phyloP scores from a whole-genome alignment of 2,113 vertebrate genomes.

The Glaucomys volans region DNA sequence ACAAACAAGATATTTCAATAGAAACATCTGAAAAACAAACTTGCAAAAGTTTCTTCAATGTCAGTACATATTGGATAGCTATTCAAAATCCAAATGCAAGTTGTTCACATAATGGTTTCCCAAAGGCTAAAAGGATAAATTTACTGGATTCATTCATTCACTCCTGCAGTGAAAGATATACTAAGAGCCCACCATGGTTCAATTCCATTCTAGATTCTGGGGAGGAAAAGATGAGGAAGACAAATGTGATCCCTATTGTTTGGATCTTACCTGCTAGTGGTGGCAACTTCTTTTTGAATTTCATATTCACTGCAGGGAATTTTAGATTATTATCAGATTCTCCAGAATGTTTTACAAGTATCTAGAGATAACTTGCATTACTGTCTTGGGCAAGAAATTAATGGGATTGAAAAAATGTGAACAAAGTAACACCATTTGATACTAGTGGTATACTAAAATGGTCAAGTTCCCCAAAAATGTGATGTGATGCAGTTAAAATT shows the following conservation, averaged over 20 bases:
- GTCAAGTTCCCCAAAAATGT: background rate
- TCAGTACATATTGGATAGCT: background rate
- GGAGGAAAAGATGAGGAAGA: background rate
- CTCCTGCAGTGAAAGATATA: background rate
- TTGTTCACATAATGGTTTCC: background rate
- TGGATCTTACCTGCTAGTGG: too few species aligned
- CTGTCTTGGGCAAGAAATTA: background rate
- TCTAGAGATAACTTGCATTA: background rate
- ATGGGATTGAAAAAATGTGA: background rate
- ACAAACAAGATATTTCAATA: background rate
- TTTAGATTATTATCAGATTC: background rate
- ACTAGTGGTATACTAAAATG: background rate
- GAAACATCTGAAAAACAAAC: constrained; percentile 5
- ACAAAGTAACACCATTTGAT: background rate
- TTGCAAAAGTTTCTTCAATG: background rate
- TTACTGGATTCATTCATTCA: background rate
- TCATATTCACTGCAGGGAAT: background rate
- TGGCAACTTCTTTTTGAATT: background rate
- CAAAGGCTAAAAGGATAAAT: background rate
- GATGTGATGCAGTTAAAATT: background rate
- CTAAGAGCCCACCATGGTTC: background rate
- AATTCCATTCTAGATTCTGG: background rate
- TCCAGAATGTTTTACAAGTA: constrained; percentile 9
- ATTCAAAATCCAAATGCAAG: background rate
- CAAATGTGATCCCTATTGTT: background rate